phyloP scores from a whole-genome alignment of 1,140 invertebrate species.

The Notospermus geniculatus region DNA sequence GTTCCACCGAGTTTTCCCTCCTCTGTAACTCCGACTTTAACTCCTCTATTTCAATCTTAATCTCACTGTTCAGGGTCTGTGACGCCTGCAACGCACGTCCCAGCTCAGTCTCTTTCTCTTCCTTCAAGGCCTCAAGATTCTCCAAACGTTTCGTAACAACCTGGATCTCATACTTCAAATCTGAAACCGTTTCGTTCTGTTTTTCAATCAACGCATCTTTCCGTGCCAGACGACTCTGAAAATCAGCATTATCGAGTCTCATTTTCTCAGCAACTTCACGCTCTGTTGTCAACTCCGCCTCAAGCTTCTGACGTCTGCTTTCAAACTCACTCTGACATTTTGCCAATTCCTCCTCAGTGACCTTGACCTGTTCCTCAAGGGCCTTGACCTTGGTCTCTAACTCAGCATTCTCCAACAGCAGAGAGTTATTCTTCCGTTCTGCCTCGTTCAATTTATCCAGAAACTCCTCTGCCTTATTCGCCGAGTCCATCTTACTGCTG shows the following conservation, averaged over 20 bases:
- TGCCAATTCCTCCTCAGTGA: too few relatives aligned
- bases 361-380: too few relatives aligned
- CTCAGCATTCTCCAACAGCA: too few relatives aligned
- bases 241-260: too few relatives aligned
- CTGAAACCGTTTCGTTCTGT: not conserved
- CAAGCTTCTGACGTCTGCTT: too few relatives aligned
- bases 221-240: too few relatives aligned
- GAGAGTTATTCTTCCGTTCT: too few relatives aligned
- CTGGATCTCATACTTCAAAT: conserved; percentile 3
- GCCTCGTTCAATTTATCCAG: conserved; percentile 21
- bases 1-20: conserved; percentile 2
- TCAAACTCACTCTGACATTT: too few relatives aligned
- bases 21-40: conserved; percentile 1
- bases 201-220: not conserved
- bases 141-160: not conserved
- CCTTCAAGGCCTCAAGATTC: conserved; percentile 1
- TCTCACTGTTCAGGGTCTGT: not conserved
- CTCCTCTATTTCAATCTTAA: conserved; percentile 3
- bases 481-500: conserved; percentile 25
- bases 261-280: too few relatives aligned
- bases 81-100: not conserved
- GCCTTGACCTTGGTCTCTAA: too few relatives aligned
- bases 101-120: conserved; percentile 3
- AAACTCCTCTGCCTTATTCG: conserved; percentile 24
- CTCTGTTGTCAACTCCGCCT: too few relatives aligned